phyloP scores from a whole-genome alignment of 2,888 invertebrate species.

The Clitarchus hookeri region DNA sequence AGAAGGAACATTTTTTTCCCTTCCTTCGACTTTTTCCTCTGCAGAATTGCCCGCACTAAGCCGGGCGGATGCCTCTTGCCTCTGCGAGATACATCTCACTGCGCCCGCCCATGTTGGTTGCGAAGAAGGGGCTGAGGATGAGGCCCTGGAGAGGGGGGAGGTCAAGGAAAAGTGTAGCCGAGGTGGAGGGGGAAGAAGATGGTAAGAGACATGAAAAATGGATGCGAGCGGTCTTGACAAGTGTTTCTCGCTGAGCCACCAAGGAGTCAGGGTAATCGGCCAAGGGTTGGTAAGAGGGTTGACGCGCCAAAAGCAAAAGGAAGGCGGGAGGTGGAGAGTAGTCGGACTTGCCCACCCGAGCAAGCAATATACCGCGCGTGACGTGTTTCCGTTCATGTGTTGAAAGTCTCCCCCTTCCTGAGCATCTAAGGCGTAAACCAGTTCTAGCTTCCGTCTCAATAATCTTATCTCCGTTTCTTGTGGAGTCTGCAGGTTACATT shows the following conservation, averaged over 20 bases:
- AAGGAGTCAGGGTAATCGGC: not conserved
- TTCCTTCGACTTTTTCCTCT: not conserved
- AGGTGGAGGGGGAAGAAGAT: not conserved
- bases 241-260: not conserved
- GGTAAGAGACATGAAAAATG: not conserved
- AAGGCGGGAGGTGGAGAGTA: not conserved
- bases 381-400: too few species aligned
- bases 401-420: too few species aligned
- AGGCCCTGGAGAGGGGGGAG: too few species aligned
- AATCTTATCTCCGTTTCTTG: too few species aligned
- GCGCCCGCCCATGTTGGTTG: not conserved
- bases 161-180: not conserved
- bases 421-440: too few species aligned
- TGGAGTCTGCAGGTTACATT: too few species aligned
- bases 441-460: too few species aligned
- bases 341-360: not conserved
- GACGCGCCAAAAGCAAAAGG: not conserved
- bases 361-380: too few species aligned
- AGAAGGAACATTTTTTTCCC: not conserved
- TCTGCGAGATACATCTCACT: not conserved
- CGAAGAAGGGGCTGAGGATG: too few species aligned
- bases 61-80: not conserved
- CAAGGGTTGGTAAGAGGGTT: not conserved
- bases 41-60: not conserved
- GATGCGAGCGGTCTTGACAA: slow-evolving; percentile 14